A percentile compares a stretch with the other conserved stretches of the same genome.
phyloP scores from a whole-genome alignment of 1,140 invertebrate genomes.

The Rhizoglyphus robini region DNA sequence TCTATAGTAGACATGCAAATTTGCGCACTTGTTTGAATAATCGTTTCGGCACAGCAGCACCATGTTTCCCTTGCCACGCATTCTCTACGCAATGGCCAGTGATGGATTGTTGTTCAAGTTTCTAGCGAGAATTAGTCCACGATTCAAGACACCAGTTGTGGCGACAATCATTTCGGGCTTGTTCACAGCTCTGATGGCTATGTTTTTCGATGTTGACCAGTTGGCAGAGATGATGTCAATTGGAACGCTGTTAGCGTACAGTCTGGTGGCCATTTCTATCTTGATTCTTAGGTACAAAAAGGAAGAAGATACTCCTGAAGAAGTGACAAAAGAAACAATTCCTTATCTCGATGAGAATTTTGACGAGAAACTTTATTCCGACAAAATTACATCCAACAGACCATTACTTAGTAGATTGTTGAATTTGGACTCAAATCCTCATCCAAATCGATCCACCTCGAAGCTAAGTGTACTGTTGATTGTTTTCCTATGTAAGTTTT shows the following conservation, averaged over 20 bases:
- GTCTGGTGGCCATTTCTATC: neutral
- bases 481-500: constrained; percentile 6
- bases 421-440: neutral
- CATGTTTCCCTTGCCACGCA: constrained; percentile 91
- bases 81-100: constrained; percentile 85
- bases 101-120: constrained; percentile 73
- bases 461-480: neutral
- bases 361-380: neutral
- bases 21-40: constrained; percentile 57
- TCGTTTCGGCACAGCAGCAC: constrained; percentile 74
- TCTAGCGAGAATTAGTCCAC: constrained; percentile 31
- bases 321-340: too few species aligned
- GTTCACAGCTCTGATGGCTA: constrained; percentile 56
- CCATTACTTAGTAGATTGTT: neutral
- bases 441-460: neutral
- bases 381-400: neutral
- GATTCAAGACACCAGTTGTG: constrained; percentile 62
- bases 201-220: constrained; percentile 69
- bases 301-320: too few species aligned
- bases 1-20: constrained; percentile 58
- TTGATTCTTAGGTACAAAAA: neutral
- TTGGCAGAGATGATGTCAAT: constrained; percentile 92
- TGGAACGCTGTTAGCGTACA: constrained; percentile 45
- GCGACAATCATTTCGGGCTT: constrained; percentile 68
- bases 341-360: neutral